phyloP scores from a whole-genome alignment of 2,113 vertebrate species.

The Tragelaphus imberbis region DNA sequence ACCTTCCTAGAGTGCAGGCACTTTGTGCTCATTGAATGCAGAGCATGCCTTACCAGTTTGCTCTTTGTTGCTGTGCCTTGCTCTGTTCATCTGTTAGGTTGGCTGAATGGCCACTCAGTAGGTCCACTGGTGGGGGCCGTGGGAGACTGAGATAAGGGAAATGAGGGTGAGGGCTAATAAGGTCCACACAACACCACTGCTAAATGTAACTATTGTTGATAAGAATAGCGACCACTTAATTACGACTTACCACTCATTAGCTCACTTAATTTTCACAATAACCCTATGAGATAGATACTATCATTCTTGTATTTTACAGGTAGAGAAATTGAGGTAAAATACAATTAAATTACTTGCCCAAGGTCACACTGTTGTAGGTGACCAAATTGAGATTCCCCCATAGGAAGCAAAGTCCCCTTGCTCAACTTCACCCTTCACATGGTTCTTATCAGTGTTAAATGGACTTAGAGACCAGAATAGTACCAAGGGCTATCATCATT shows the following conservation, averaged over 20 bases:
- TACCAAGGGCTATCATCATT: neutral
- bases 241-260: neutral
- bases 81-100: neutral
- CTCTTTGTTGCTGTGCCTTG: neutral
- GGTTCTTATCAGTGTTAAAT: neutral
- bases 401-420: neutral
- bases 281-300: neutral
- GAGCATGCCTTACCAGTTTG: neutral
- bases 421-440: neutral
- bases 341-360: neutral
- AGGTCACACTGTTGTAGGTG: neutral
- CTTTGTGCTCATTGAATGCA: neutral
- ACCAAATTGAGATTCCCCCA: neutral
- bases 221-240: neutral
- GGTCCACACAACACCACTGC: neutral
- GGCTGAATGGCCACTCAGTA: neutral
- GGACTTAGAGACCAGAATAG: neutral
- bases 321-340: neutral
- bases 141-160: neutral
- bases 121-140: neutral
- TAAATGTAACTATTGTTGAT: neutral
- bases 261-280: slow-evolving; percentile 10
- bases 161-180: neutral
- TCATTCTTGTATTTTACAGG: neutral
- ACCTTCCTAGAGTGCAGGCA: neutral